phyloP scores from a whole-genome alignment of 2,888 invertebrate genomes.

The Drosophila anomalata region DNA sequence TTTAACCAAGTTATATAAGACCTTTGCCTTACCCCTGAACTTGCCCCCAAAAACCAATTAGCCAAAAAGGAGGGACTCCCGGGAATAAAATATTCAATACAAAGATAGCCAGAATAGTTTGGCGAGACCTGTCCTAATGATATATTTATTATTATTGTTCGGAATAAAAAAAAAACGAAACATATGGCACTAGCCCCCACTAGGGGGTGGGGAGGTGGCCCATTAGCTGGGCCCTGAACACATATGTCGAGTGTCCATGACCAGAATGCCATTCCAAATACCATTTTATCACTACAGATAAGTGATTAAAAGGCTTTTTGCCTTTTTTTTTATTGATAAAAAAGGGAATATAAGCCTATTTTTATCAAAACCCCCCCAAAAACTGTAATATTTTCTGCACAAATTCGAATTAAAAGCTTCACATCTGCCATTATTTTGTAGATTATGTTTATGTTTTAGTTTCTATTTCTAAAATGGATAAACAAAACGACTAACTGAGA shows the following conservation, averaged over 20 bases:
- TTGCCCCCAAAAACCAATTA: slow-evolving; percentile 32
- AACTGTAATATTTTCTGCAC: slow-evolving; percentile 6
- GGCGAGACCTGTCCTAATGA: slow-evolving; percentile 63
- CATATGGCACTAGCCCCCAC: slow-evolving; percentile 21
- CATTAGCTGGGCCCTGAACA: slow-evolving; percentile 58
- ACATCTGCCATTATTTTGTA: slow-evolving; percentile 49
- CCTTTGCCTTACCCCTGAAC: slow-evolving; percentile 12
- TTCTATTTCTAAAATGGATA: slow-evolving; percentile 25
- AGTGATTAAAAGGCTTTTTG: slow-evolving; percentile 27
- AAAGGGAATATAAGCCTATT: no score
- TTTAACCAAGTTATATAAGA: no score
- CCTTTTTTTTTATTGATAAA: no score
- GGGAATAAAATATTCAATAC: slow-evolving; percentile 4
- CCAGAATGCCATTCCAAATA: not conserved
- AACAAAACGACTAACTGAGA: slow-evolving; percentile 22
- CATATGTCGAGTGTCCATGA: slow-evolving; percentile 55
- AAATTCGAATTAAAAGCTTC: slow-evolving; percentile 1
- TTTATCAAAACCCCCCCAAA: no score
- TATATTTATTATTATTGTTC: slow-evolving; percentile 48
- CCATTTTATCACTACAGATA: slow-evolving; percentile 46
- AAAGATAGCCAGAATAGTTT: no score
- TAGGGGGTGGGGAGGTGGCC: not conserved
- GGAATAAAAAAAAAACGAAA: slow-evolving; percentile 11
- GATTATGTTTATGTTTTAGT: slow-evolving; percentile 38
- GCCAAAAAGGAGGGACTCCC: not conserved